phyloP scores from a whole-genome alignment of 1,140 invertebrate species.

The Ditylenchus dipsaci region DNA sequence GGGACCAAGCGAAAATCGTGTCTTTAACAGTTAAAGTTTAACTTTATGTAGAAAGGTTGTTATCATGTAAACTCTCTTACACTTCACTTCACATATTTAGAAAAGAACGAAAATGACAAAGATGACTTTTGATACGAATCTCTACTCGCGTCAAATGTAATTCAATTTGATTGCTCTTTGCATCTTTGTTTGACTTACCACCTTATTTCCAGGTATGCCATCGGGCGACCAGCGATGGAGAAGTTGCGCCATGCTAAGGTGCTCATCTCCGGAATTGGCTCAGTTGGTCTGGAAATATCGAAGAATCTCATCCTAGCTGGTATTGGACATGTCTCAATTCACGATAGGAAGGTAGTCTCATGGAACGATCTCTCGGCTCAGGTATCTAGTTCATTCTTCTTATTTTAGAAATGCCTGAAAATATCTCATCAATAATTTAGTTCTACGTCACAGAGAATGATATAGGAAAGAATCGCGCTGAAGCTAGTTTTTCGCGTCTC shows the following conservation, averaged over 20 bases:
- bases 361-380: conserved; percentile 66
- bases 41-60: too few species aligned
- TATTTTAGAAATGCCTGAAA: neutral
- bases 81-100: too few species aligned
- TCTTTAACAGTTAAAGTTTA: too few species aligned
- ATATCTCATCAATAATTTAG: conserved; percentile 19
- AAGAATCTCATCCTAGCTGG: conserved; percentile 95
- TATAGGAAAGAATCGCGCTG: conserved; percentile 81
- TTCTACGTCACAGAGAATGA: conserved; percentile 81
- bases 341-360: conserved; percentile 66
- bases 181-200: neutral
- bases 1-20: too few species aligned
- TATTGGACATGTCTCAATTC: conserved; percentile 91
- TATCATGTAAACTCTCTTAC: too few species aligned
- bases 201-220: conserved; percentile 47
- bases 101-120: too few species aligned
- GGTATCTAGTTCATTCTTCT: too few species aligned
- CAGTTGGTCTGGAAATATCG: conserved; percentile 91
- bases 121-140: conserved; percentile 39
- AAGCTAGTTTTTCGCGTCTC: conserved; percentile 72
- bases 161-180: neutral
- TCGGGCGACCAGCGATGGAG: conserved; percentile 55
- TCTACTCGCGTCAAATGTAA: conserved; percentile 53
- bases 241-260: conserved; percentile 61
- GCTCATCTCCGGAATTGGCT: conserved; percentile 87